Evolutionary conservation across 2,888 invertebrate genomes (phyloP).

Genomic region (Stomorhina lunata): DNA sequence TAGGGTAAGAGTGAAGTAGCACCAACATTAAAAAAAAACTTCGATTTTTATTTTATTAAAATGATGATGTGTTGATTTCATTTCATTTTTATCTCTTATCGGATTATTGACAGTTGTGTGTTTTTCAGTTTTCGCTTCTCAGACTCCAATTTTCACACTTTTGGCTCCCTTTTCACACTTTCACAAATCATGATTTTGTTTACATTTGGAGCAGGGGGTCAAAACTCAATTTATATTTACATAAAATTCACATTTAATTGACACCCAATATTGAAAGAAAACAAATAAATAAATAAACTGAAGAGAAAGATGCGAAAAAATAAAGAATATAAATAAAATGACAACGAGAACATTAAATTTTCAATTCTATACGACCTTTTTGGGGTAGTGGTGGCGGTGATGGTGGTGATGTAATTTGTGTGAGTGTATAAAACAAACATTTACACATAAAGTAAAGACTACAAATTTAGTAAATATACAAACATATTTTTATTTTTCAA

Average conservation of each 20-base stretch:
- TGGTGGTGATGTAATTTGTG: neutral
- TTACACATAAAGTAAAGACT: neutral
- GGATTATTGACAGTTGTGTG: constrained; percentile 45
- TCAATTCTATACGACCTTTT: constrained; percentile 27
- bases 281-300: neutral
- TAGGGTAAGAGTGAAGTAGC: neutral
- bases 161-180: neutral
- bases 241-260: constrained; percentile 64
- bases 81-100: constrained; percentile 39
- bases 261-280: constrained; percentile 44
- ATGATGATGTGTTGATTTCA: constrained; percentile 60
- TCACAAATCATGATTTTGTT: neutral
- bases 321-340: constrained; percentile 10
- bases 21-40: neutral
- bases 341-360: constrained; percentile 43
- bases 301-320: neutral
- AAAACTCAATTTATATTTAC: constrained; percentile 56
- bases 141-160: neutral
- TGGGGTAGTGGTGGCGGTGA: neutral
- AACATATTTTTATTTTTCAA: neutral
- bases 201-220: constrained; percentile 25
- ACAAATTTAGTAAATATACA: neutral
- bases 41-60: constrained; percentile 15
- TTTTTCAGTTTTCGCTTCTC: neutral
- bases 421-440: constrained; percentile 15